Evolutionary conservation across 1,140 invertebrate genomes (phyloP), one percentile per base, ranked within the genome.

Genomic region (Rhagoletis pomonella): DNA sequence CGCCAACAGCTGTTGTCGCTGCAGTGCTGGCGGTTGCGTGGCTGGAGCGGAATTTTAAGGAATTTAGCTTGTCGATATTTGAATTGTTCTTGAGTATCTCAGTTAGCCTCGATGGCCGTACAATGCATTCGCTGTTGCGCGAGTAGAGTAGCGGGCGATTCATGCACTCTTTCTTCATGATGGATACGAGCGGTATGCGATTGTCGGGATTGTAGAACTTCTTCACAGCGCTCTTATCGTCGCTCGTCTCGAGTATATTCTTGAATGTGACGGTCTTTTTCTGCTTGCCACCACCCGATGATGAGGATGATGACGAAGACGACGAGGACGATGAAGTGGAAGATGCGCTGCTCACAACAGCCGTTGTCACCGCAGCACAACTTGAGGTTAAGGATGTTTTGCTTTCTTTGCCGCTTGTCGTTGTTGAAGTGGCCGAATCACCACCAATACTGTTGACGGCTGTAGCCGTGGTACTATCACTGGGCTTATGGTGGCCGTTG

Each of bases 231-330:
- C 90, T 90, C 87, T 91, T 91, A 89, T 93, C 92, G 88, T 93
- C 92, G 88, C 92, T 93, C 39, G 91, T 93, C 65, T 93, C 92
- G 39, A 93, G 89, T 85, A 93, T 92, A 86, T 92, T 93, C 88
- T 91, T 92, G 84, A 93, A 93, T 55, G 92, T 93, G 17, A 93
- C 92, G 58, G 91, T 93, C 88, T 93, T 93, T 89, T 93, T 93
- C 87, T 90, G 91, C 81, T 93, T 88, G 42, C 84, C 77, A 58
- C 86, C 88, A 44, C 39, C 44, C 4, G 44, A 55, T 3, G 44
- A 12, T 3, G 47, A 47, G 3, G 62, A 62, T 29, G 62, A 17
- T 42, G 29, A 19, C n/a, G 85, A 69, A 1, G 84, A 64, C 3
- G 64, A 50, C 0, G 60, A 58, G 29, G 65, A 86, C 1, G 87